Evolutionary conservation across 2,797 vertebrate genomes (phyloP), one percentile per base, ranked within the genome.

Genomic region (Orestias chungarensis): DNA sequence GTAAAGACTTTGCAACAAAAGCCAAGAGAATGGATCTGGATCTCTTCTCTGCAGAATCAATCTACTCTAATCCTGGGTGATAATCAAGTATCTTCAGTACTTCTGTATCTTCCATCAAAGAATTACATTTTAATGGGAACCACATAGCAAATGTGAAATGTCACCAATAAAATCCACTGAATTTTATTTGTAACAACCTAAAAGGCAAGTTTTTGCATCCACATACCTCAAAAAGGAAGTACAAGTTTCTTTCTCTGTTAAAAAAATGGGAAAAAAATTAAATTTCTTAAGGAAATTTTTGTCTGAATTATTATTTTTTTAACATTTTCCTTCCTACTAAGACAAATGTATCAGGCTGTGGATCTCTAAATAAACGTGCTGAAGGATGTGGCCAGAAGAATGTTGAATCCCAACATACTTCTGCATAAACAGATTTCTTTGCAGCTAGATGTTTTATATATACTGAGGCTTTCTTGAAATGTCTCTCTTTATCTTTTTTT

Each of bases 61-160:
- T 86, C 59, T 2, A 84, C 82, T 1, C 81, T 95, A 17, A 94
- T 91, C 79, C 85, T 95, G 65, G 90, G 89, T 65, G 66, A 93
- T 81, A 93, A 90, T 72, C 81, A 79, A 17, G 46, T 94, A n/a
- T 86, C 71, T 0, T 86, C 66, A 0, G 85, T 92, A 49, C 93
- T 92, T 5, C n/a, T 85, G 61, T 31, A 87, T 66, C 76, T 94
- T 80, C 89, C 61, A 82, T 94, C 75, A 93, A 91, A 79, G 92
- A 95, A 87, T 85, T 94, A n/a, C 93, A 95, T 82, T 90, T 95
- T 64, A 87, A 89, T 81, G 94, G 93, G 20, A 93, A 93, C 83
- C 86, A 87, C 74, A 93, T 94, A 35, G 33, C 9, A 3, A n/a
- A 2, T n/a, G 1, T 25, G 40, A 38, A 20, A n/a, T 7, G 4